A percentile compares a stretch with the other conserved stretches of the same genome.
These are phyloP conservation scores for Blera fallax DNA, from an alignment of 2,888 invertebrate genomes.

Conservation along the genomic window DNA sequence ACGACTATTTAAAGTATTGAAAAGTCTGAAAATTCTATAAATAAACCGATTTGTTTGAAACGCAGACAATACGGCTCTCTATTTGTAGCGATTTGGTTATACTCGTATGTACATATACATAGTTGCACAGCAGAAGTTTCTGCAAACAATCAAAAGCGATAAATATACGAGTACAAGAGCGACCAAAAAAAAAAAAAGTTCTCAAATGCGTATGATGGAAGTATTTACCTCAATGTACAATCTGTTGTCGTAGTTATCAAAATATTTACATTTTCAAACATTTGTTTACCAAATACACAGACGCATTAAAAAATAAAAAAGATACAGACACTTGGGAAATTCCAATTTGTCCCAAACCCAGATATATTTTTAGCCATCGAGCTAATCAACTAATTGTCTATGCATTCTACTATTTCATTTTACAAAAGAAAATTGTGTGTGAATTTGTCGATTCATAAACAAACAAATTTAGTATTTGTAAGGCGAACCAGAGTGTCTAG, in stretches of 20 bases:
- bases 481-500: neutral
- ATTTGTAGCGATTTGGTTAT: constrained; percentile 31
- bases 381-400: constrained; percentile 2
- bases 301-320: neutral
- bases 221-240: constrained; percentile 13
- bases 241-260: constrained; percentile 29
- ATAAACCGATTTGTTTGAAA: constrained; percentile 22
- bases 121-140: constrained; percentile 14
- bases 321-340: neutral
- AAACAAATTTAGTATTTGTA: neutral
- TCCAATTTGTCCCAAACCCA: neutral
- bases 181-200: neutral
- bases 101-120: neutral
- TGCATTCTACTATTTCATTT: neutral
- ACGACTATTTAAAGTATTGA: constrained; percentile 25
- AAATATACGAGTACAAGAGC: constrained; percentile 21
- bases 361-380: constrained; percentile 20
- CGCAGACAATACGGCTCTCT: constrained; percentile 37
- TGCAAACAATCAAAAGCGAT: constrained; percentile 31
- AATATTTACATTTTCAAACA: constrained; percentile 21
- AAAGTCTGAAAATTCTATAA: constrained; percentile 28
- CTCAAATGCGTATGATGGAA: constrained; percentile 4
- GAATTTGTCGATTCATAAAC: neutral
- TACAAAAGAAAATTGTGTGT: neutral
- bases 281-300: constrained; percentile 21